Evolutionary conservation across 2,113 vertebrate genomes (phyloP).

Genomic region (Phyllostomus hastatus): DNA sequence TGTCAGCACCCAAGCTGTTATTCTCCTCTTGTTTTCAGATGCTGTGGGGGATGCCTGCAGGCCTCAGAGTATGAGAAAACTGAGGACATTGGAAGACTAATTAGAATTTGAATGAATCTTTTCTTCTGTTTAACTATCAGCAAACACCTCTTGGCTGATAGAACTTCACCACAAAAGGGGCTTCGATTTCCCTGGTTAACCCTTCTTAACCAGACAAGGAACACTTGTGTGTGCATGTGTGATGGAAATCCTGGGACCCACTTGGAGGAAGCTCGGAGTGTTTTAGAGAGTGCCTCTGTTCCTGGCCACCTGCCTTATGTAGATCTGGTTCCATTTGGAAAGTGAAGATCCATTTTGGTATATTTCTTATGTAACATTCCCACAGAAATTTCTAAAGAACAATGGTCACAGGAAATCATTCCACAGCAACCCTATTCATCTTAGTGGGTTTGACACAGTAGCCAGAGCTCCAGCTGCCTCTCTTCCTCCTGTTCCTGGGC

Average conservation of each 20-base stretch:
- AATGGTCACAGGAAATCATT: background rate
- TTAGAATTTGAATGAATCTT: background rate
- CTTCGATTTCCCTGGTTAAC: background rate
- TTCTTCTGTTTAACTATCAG: background rate
- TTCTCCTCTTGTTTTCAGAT: background rate
- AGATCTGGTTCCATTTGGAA: background rate
- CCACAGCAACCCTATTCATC: background rate
- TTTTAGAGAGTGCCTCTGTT: background rate
- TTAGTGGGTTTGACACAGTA: background rate
- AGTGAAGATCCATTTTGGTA: background rate
- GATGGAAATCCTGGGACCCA: background rate
- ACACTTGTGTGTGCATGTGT: background rate
- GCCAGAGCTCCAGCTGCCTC: background rate
- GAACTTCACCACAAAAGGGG: background rate
- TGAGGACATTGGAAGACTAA: background rate
- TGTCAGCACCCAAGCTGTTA: background rate
- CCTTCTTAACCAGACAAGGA: background rate
- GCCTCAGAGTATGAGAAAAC: background rate
- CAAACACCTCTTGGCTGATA: background rate
- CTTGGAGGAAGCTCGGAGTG: background rate
- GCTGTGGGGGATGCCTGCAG: background rate
- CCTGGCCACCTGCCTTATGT: background rate
- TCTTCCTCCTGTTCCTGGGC: constrained; percentile 2
- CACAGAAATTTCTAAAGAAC: background rate
- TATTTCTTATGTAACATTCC: background rate